A percentile compares a stretch with the other conserved stretches of the same genome.
Evolutionary conservation across 2,888 invertebrate species (phyloP).

Genomic region (Bibio marci): DNA sequence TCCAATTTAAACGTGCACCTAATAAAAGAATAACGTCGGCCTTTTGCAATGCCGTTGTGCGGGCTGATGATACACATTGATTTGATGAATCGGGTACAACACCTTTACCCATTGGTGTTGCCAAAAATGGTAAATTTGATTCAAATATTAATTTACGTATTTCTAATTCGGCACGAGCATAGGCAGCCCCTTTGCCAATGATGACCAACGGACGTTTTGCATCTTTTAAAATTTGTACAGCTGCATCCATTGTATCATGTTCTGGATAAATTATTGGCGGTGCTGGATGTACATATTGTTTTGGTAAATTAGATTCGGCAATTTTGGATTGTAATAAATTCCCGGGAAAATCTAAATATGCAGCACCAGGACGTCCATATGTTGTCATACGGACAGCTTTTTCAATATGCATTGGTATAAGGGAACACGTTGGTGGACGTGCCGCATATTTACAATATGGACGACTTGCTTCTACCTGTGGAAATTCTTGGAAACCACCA

Average conservation of each 20-base stretch:
- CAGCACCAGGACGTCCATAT: conserved; percentile 72
- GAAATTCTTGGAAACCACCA: conserved; percentile 92
- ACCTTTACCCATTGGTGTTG: conserved; percentile 90
- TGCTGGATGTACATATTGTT: conserved; percentile 26
- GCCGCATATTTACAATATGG: conserved; percentile 84
- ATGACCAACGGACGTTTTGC: conserved; percentile 78
- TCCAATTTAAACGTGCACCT: conserved; percentile 94
- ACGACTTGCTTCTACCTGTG: conserved; percentile 74
- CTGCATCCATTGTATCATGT: conserved; percentile 45
- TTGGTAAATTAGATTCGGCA: conserved; percentile 22
- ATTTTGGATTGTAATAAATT: conserved; percentile 48
- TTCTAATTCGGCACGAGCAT: conserved; percentile 57
- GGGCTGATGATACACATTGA: conserved; percentile 69
- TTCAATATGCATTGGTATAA: conserved; percentile 82
- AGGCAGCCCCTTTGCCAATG: conserved; percentile 81
- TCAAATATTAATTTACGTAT: conserved; percentile 49
- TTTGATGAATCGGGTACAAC: conserved; percentile 52
- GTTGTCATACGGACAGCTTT: conserved; percentile 72
- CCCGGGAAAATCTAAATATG: conserved; percentile 84
- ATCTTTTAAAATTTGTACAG: conserved; percentile 45
- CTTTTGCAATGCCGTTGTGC: conserved; percentile 68
- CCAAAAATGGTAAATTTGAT: conserved; percentile 71
- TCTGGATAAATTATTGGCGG: conserved; percentile 57
- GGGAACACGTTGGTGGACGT: conserved; percentile 61
- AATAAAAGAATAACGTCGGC: conserved; percentile 78